These are phyloP conservation scores for Denticeps clupeoides DNA, from an alignment of 2,797 vertebrate genomes.

Conservation along the genomic window DNA sequence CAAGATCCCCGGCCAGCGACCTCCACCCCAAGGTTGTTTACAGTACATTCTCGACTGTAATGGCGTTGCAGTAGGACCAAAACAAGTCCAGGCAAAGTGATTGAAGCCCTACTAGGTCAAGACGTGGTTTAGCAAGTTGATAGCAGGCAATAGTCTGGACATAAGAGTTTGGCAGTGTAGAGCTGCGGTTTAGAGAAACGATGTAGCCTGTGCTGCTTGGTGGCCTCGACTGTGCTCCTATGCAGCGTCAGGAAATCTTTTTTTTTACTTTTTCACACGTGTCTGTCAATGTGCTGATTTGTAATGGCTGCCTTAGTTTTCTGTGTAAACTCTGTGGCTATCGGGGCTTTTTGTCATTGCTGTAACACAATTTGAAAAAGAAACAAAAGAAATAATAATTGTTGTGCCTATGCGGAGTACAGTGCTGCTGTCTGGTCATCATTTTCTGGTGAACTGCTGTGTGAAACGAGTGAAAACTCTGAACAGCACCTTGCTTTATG, in stretches of 20 bases:
- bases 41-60: constrained; percentile 85
- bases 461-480: too few relatives aligned
- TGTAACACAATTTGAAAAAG: constrained; percentile 1
- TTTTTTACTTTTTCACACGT: constrained; percentile 58
- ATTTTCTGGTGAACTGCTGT: constrained; percentile 12
- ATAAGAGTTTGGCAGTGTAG: neutral
- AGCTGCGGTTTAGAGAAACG: constrained; percentile 10
- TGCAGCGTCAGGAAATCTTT: constrained; percentile 61
- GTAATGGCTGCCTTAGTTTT: constrained; percentile 56
- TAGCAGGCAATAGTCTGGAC: constrained; percentile 6
- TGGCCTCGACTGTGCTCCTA: constrained; percentile 67
- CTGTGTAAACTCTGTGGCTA: constrained; percentile 62
- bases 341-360: constrained; percentile 65
- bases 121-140: constrained; percentile 49
- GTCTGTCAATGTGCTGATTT: constrained; percentile 50
- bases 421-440: constrained; percentile 43
- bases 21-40: constrained; percentile 95
- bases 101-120: constrained; percentile 37
- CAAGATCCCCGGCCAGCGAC: constrained; percentile 81
- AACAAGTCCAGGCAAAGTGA: constrained; percentile 73
- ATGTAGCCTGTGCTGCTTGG: constrained; percentile 39
- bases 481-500: constrained; percentile 36
- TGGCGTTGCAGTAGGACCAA: constrained; percentile 71
- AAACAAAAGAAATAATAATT: constrained; percentile 33
- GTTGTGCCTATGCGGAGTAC: constrained; percentile 65